Conservation (phyloP, 1,140 invertebrate species). For the Dermatophagoides farinae region DNA sequence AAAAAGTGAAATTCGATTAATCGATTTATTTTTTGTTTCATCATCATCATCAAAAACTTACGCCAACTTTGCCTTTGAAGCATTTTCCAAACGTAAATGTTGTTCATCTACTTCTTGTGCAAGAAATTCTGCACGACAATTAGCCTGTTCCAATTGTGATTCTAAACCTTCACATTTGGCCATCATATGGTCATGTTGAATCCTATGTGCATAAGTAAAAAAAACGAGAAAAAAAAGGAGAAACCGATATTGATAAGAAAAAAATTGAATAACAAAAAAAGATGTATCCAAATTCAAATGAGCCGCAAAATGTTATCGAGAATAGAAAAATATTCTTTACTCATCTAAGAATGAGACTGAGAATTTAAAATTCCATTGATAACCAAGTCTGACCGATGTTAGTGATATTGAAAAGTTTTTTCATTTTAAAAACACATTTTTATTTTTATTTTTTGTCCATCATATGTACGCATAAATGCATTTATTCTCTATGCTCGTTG, state of each 20-base stretch:
- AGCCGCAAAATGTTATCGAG: no score
- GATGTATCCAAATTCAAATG: background rate
- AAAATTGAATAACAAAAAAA: background rate
- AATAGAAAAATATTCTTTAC: no score
- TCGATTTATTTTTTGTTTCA: no score
- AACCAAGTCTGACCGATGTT: no score
- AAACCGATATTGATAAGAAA: background rate
- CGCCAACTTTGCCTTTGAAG: slow-evolving; percentile 37
- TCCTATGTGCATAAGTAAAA: slow-evolving; percentile 25
- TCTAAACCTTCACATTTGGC: slow-evolving; percentile 52
- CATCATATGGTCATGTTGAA: slow-evolving; percentile 38
- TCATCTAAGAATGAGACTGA: no score
- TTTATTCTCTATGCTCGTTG: no score
- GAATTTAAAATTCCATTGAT: no score
- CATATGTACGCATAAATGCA: no score
- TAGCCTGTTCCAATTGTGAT: slow-evolving; percentile 52
- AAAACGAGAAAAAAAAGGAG: background rate
- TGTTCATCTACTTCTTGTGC: slow-evolving; percentile 76
- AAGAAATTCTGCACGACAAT: slow-evolving; percentile 48
- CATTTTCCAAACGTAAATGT: slow-evolving; percentile 52
- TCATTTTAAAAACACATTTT: no score
- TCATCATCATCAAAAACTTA: slow-evolving; percentile 20
- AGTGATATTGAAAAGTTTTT: no score
- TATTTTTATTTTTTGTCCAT: no score
- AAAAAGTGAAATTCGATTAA: no score